Percentiles rank a stretch among this genome's conserved stretches.
Conservation (phyloP, 2,888 invertebrate species). For the Cephus rjabovi region DNA sequence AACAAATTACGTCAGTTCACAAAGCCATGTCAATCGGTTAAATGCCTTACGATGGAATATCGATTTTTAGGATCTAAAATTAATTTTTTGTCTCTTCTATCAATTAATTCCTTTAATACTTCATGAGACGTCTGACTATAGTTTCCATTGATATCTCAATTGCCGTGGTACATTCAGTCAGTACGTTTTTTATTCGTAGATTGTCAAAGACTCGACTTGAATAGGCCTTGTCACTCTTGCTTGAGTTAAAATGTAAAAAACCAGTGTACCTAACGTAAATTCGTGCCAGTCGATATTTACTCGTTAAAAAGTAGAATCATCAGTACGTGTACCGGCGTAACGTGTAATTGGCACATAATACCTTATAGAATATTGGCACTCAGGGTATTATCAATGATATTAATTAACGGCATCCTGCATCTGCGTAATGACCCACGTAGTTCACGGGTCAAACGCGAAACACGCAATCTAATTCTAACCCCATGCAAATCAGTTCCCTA, state of each 20-base stretch:
- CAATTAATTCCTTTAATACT: not conserved
- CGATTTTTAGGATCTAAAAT: not conserved
- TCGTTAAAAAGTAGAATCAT: not conserved
- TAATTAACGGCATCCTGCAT: not conserved
- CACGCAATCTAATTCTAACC: conserved; percentile 45
- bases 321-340: not conserved
- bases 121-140: not conserved
- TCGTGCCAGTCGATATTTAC: not conserved
- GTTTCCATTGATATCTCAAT: not conserved
- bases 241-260: not conserved
- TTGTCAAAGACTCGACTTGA: not conserved
- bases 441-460: conserved; percentile 34
- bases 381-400: not conserved
- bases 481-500: conserved; percentile 50
- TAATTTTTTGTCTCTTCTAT: not conserved
- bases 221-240: not conserved
- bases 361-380: not conserved
- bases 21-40: not conserved
- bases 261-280: not conserved
- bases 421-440: conserved; percentile 1
- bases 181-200: not conserved
- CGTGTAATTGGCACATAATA: not conserved
- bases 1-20: not conserved
- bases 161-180: not conserved
- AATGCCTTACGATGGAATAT: not conserved